These are phyloP conservation scores for Paramuricea clavata DNA, from an alignment of 92 coral and sea anemone species.

Conservation along the genomic window DNA sequence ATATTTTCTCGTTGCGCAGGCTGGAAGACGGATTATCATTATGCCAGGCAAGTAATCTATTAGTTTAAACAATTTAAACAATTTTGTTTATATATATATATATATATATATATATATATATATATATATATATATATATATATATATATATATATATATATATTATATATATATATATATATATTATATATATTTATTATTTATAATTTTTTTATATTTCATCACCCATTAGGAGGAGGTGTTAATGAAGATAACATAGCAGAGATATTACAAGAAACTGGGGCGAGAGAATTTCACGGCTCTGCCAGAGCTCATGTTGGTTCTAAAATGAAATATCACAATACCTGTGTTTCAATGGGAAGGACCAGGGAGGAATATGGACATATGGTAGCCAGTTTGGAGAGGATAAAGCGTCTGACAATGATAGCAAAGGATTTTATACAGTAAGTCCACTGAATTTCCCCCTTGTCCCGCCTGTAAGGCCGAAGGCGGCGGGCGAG, in stretches of 20 bases:
- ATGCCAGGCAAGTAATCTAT: conserved; percentile 82
- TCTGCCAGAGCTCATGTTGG: conserved; percentile 82
- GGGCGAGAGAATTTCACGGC: conserved; percentile 92
- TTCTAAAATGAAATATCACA: conserved; percentile 81
- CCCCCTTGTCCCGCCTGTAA: no score
- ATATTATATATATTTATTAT: no score
- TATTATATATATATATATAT: no score
- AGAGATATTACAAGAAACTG: conserved; percentile 82
- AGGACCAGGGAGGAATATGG: conserved; percentile 43
- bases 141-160: no score
- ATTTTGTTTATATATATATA: no score
- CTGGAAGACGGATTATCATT: conserved; percentile 73
- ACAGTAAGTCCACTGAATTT: no score
- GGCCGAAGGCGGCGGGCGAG: no score
- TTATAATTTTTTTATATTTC: neutral
- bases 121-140: no score
- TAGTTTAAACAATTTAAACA: neutral
- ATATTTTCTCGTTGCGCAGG: conserved; percentile 62
- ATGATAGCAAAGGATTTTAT: neutral
- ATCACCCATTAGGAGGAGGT: conserved; percentile 83
- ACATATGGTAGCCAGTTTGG: conserved; percentile 17
- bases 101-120: no score
- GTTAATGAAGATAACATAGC: conserved; percentile 87
- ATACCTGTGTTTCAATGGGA: conserved; percentile 86
- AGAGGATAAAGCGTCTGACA: conserved; percentile 19